Evolutionary conservation across 2,797 vertebrate genomes (phyloP).

Genomic region (Melanogrammus aeglefinus): DNA sequence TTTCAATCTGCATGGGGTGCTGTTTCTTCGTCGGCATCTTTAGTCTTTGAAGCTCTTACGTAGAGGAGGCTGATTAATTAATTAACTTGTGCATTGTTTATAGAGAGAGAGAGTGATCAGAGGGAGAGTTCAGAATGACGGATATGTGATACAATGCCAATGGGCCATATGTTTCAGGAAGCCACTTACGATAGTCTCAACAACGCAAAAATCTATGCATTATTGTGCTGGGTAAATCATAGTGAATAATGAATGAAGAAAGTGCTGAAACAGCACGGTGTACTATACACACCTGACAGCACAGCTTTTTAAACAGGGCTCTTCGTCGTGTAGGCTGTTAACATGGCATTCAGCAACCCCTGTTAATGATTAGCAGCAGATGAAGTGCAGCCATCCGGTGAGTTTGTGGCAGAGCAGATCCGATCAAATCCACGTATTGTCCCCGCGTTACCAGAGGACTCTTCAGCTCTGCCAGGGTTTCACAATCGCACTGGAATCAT

Average conservation of each 20-base stretch:
- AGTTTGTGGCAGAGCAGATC: not conserved
- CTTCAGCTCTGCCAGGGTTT: slow-evolving; percentile 2
- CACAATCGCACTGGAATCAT: slow-evolving; percentile 7
- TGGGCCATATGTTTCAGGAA: not conserved
- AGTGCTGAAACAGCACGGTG: not conserved
- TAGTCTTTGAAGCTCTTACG: too few species aligned
- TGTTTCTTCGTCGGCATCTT: not conserved
- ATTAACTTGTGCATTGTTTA: too few species aligned
- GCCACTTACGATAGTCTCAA: not conserved
- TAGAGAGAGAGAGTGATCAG: not conserved
- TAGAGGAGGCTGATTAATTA: too few species aligned
- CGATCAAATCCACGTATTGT: slow-evolving; percentile 22
- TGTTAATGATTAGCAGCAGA: not conserved
- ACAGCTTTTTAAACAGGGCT: not conserved
- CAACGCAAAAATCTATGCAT: not conserved
- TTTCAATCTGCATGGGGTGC: not conserved
- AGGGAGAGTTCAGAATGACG: not conserved
- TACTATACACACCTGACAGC: not conserved
- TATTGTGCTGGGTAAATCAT: not conserved
- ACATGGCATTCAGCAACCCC: not conserved
- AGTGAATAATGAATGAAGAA: not conserved
- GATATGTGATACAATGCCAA: not conserved
- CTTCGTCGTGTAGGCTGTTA: slow-evolving; percentile 8
- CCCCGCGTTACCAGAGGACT: slow-evolving; percentile 1
- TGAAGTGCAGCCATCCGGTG: not conserved